These are phyloP conservation scores for Anoplopoma fimbria DNA, from an alignment of 2,113 vertebrate species.

Conservation along the genomic window DNA sequence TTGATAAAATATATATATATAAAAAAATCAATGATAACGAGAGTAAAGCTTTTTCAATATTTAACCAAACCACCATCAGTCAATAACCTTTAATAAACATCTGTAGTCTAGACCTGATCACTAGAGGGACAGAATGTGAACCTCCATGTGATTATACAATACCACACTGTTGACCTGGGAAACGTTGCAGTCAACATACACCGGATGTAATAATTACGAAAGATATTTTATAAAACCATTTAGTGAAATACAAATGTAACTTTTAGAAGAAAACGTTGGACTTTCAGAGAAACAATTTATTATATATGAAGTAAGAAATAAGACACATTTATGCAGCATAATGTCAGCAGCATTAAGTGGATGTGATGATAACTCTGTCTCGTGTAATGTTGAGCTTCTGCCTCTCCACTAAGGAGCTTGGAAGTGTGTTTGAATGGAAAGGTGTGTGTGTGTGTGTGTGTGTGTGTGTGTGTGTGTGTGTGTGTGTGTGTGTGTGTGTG, in stretches of 20 bases:
- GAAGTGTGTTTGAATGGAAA: conserved; percentile 3
- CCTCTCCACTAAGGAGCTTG: not conserved
- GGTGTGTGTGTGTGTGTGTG: not conserved
- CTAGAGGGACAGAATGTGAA: no score
- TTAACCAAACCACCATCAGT: not conserved
- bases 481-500: conserved; percentile 12
- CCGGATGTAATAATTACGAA: not conserved
- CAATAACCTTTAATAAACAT: not conserved
- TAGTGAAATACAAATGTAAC: not conserved
- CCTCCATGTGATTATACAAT: not conserved
- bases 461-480: not conserved
- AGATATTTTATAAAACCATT: not conserved
- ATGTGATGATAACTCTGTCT: conserved; percentile 5
- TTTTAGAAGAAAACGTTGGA: not conserved
- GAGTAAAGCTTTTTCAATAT: not conserved
- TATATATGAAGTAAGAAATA: not conserved
- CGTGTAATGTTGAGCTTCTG: conserved; percentile 4
- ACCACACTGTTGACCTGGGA: not conserved
- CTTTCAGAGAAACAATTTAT: not conserved
- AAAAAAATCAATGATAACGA: not conserved
- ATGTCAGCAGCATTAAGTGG: not conserved
- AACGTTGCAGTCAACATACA: not conserved
- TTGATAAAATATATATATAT: not conserved
- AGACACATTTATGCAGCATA: not conserved
- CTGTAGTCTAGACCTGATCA: not conserved